Conservation (phyloP, 1,140 invertebrate species). For the Tetramorium alpestre region DNA sequence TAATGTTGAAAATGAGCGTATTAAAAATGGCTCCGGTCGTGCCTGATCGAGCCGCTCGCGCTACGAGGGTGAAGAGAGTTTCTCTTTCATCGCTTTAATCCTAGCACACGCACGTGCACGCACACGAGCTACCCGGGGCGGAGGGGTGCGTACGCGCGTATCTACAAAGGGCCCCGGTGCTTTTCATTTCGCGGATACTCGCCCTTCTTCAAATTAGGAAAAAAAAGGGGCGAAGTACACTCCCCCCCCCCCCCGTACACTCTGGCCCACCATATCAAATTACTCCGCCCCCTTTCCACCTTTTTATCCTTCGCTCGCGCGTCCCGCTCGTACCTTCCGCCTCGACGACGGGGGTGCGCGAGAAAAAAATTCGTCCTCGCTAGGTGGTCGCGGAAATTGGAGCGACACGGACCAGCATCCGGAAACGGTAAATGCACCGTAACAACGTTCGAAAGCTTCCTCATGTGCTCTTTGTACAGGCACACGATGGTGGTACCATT, state of each 20-base stretch:
- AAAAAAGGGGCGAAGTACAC: constrained; percentile 23
- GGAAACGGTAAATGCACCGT: constrained; percentile 42
- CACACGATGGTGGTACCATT: neutral
- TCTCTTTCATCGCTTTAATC: constrained; percentile 61
- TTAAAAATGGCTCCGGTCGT: constrained; percentile 31
- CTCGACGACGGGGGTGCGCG: neutral
- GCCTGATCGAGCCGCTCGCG: constrained; percentile 20
- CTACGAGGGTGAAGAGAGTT: constrained; percentile 27
- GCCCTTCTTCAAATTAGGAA: constrained; percentile 60
- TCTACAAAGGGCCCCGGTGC: constrained; percentile 61
- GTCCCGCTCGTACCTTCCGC: neutral
- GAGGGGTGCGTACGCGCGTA: constrained; percentile 20
- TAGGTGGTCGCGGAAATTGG: constrained; percentile 68
- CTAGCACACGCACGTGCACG: constrained; percentile 54
- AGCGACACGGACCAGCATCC: constrained; percentile 35
- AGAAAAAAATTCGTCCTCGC: constrained; percentile 52
- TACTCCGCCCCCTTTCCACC: constrained; percentile 66
- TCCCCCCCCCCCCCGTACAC: neutral
- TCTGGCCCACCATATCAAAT: constrained; percentile 69
- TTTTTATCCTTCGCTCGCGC: constrained; percentile 41
- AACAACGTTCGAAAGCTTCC: constrained; percentile 20
- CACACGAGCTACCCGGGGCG: neutral
- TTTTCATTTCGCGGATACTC: constrained; percentile 75
- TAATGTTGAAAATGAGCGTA: constrained; percentile 30
- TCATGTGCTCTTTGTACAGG: constrained; percentile 7